Evolutionary conservation across 2,797 vertebrate species (phyloP).

Genomic region (Sphaeramia orbicularis): DNA sequence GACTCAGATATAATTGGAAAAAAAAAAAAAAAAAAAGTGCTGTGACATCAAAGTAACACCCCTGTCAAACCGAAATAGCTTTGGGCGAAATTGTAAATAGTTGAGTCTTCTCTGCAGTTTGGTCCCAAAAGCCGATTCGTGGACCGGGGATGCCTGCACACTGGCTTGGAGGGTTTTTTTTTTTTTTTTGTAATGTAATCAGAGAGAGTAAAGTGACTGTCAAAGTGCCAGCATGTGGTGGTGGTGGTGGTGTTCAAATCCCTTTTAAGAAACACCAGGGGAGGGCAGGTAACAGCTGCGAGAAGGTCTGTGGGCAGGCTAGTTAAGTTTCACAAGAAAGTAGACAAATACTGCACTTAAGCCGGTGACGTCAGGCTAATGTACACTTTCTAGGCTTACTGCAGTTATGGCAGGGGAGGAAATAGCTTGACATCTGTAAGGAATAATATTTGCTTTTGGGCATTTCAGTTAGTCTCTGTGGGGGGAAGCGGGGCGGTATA

Average conservation of each 20-base stretch:
- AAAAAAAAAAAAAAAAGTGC: constrained; percentile 39
- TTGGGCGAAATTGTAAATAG: constrained; percentile 54
- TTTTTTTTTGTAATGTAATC: constrained; percentile 41
- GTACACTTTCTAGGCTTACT: constrained; percentile 46
- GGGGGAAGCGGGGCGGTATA: constrained; percentile 27
- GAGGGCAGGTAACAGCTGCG: background rate
- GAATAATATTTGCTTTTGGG: constrained; percentile 76
- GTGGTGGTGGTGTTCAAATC: constrained; percentile 8
- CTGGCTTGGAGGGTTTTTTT: constrained; percentile 34
- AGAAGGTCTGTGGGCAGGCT: background rate
- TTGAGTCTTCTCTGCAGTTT: constrained; percentile 19
- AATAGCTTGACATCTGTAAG: constrained; percentile 63
- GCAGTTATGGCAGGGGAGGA: constrained; percentile 41
- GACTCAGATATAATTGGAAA: constrained; percentile 72
- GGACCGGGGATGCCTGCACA: constrained; percentile 1
- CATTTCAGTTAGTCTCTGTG: constrained; percentile 58
- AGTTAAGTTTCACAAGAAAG: constrained; percentile 24
- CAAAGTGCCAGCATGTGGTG: background rate
- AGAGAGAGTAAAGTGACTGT: constrained; percentile 27
- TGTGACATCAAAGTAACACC: constrained; percentile 61
- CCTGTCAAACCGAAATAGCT: constrained; percentile 34
- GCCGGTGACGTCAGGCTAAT: constrained; percentile 58
- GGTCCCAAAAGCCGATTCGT: constrained; percentile 21
- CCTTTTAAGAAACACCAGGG: background rate
- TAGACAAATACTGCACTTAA: constrained; percentile 46